Conservation (phyloP, 2,797 vertebrate species). For the Chaenodraco wilsoni region DNA sequence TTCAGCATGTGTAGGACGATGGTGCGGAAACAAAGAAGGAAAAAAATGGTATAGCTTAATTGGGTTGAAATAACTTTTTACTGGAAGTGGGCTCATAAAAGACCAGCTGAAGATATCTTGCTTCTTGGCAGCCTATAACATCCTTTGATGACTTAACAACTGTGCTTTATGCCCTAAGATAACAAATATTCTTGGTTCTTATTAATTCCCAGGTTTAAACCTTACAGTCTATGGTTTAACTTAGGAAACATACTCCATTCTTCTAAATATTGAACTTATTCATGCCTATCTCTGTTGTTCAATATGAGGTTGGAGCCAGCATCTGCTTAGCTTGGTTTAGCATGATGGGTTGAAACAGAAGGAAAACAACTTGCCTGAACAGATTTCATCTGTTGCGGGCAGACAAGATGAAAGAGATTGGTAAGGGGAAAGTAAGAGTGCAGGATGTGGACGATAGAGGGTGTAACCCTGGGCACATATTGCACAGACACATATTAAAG, state of each 20-base stretch:
- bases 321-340: not conserved
- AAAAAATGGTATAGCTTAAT: slow-evolving; percentile 72
- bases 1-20: slow-evolving; percentile 55
- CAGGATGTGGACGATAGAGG: too few relatives aligned
- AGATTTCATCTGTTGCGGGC: too few relatives aligned
- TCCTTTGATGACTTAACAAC: slow-evolving; percentile 71
- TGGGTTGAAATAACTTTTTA: slow-evolving; percentile 75
- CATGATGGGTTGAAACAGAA: too few relatives aligned
- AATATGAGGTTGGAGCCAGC: not conserved
- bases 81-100: slow-evolving; percentile 77
- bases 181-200: slow-evolving; percentile 49
- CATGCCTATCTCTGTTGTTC: not conserved
- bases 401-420: too few relatives aligned
- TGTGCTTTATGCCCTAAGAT: slow-evolving; percentile 58
- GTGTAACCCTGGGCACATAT: not conserved
- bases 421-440: too few relatives aligned
- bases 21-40: slow-evolving; percentile 46
- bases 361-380: too few relatives aligned
- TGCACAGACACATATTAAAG: not conserved
- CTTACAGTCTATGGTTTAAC: too few relatives aligned
- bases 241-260: too few relatives aligned
- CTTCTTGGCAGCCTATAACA: slow-evolving; percentile 70
- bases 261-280: not conserved
- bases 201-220: slow-evolving; percentile 59
- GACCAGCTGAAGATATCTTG: slow-evolving; percentile 65